Conservation (phyloP, 53 echinoderm and acorn worm genomes). For the Antedon mediterranea region DNA sequence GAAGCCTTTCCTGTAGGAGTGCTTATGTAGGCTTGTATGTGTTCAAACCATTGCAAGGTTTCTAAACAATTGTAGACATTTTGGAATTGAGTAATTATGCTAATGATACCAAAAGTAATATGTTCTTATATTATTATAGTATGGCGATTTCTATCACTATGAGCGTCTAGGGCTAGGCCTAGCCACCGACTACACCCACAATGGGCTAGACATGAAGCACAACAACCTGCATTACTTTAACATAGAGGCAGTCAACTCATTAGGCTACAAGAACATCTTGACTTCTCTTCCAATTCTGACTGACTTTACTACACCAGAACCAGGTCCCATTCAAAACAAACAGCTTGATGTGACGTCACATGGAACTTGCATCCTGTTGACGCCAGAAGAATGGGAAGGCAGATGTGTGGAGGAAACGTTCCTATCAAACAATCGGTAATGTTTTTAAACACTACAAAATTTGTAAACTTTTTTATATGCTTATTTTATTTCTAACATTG, state of each 20-base stretch:
- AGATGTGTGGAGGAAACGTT: constrained; percentile 30
- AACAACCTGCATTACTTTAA: constrained; percentile 38
- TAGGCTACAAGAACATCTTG: constrained; percentile 26
- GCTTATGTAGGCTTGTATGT: too few relatives aligned
- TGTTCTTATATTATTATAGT: constrained; percentile 6
- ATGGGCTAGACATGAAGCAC: constrained; percentile 18
- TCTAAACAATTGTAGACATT: too few relatives aligned
- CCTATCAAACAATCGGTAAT: constrained; percentile 32
- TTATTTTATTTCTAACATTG: too few relatives aligned
- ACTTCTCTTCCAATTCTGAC: constrained; percentile 14
- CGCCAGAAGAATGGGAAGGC: constrained; percentile 27
- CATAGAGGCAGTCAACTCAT: constrained; percentile 22
- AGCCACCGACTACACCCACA: constrained; percentile 30
- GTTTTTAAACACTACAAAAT: too few relatives aligned
- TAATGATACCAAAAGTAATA: too few relatives aligned
- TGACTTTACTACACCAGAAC: constrained; percentile 34
- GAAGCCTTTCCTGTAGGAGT: too few relatives aligned
- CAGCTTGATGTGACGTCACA: constrained; percentile 4
- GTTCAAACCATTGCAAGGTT: too few relatives aligned
- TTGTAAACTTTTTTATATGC: too few relatives aligned
- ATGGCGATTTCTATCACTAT: constrained; percentile 26
- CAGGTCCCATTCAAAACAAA: constrained; percentile 19
- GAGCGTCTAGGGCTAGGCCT: constrained; percentile 40
- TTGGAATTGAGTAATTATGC: too few relatives aligned
- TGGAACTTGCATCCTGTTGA: constrained; percentile 16